These are phyloP conservation scores for Drosophila pruinosa DNA, from an alignment of 1,140 invertebrate species.

Conservation along the genomic window DNA sequence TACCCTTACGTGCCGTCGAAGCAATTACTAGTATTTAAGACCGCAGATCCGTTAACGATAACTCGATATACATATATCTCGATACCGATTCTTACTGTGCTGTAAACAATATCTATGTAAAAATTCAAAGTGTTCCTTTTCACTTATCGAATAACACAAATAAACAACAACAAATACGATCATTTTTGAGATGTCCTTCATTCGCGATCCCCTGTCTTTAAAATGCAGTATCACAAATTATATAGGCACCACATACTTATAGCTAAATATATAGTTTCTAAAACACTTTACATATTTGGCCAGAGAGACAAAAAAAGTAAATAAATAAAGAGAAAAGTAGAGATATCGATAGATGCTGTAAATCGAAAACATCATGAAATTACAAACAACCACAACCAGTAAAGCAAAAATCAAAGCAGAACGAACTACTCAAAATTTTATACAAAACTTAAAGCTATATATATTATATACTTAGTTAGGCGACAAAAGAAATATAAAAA, in stretches of 20 bases:
- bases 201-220: slow-evolving; percentile 17
- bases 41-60: slow-evolving; percentile 36
- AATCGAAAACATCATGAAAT: slow-evolving; percentile 31
- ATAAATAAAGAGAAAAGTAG: background rate
- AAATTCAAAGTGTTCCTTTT: slow-evolving; percentile 30
- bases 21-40: slow-evolving; percentile 74
- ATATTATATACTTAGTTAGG: slow-evolving; percentile 33
- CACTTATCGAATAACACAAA: slow-evolving; percentile 58
- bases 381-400: slow-evolving; percentile 14
- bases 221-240: slow-evolving; percentile 72
- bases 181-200: slow-evolving; percentile 5
- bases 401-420: slow-evolving; percentile 26
- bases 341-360: too few relatives aligned
- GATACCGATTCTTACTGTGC: slow-evolving; percentile 30
- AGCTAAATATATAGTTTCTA: slow-evolving; percentile 52
- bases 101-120: slow-evolving; percentile 30
- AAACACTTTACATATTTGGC: slow-evolving; percentile 21
- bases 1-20: slow-evolving; percentile 71
- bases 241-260: slow-evolving; percentile 39
- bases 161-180: too few relatives aligned
- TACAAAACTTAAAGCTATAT: slow-evolving; percentile 33
- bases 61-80: slow-evolving; percentile 1
- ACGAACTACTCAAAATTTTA: slow-evolving; percentile 44
- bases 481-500: slow-evolving; percentile 6
- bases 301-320: background rate